These are phyloP conservation scores for Holothuria leucospilota DNA, from an alignment of 53 echinoderm and acorn worm genomes.

Conservation along the genomic window DNA sequence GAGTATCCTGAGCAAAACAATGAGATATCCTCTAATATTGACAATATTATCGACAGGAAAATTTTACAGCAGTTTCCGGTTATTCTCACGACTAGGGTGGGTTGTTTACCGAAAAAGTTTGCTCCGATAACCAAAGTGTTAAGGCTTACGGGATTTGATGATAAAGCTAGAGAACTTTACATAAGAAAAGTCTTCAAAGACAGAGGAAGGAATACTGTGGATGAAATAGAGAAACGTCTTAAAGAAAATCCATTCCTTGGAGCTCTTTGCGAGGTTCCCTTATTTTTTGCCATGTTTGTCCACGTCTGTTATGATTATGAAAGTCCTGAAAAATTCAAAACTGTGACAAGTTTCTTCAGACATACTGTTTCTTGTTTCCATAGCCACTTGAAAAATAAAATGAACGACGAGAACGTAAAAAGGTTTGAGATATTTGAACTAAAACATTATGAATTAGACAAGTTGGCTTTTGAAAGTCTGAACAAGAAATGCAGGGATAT, in stretches of 20 bases:
- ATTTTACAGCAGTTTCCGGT: conserved; percentile 1
- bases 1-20: conserved; percentile 2
- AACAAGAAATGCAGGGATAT: not conserved
- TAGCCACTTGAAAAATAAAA: conserved; percentile 18
- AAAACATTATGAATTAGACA: not conserved
- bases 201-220: not conserved
- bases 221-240: not conserved
- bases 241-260: conserved; percentile 3
- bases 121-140: not conserved
- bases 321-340: not conserved
- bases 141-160: conserved; percentile 10
- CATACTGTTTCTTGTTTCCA: conserved; percentile 26
- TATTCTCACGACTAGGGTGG: conserved; percentile 17
- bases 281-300: conserved; percentile 26
- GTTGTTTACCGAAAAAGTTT: not conserved
- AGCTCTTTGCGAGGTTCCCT: conserved; percentile 20
- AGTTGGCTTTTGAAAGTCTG: not conserved
- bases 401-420: not conserved
- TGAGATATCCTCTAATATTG: not conserved
- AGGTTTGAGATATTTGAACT: not conserved
- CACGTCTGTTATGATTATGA: not conserved
- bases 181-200: not conserved
- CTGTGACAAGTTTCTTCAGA: conserved; percentile 26
- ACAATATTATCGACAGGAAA: not conserved
- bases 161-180: not conserved